These are phyloP conservation scores for Lepidochitona cinerea DNA, from an alignment of 2,888 invertebrate genomes.

Conservation along the genomic window DNA sequence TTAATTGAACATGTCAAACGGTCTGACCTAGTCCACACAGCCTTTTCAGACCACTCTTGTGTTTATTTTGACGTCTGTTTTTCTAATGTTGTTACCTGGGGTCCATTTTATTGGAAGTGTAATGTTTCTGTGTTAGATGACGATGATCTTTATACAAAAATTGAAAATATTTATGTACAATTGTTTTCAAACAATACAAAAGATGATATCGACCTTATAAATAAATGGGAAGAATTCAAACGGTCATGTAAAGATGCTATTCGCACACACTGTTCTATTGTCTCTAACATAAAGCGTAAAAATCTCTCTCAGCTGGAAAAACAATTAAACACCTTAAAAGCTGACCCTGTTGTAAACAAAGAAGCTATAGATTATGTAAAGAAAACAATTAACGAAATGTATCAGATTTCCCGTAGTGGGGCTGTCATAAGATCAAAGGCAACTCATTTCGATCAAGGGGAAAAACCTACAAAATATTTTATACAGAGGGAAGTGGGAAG, in stretches of 20 bases:
- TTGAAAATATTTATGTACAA: not conserved
- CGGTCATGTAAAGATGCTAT: not conserved
- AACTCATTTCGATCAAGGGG: not conserved
- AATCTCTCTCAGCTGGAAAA: not conserved
- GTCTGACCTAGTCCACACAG: not conserved
- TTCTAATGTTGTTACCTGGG: not conserved
- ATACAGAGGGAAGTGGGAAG: not conserved
- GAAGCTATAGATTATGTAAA: not conserved
- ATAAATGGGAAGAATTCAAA: not conserved
- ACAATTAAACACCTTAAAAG: not conserved
- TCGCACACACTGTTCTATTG: not conserved
- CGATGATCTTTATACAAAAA: not conserved
- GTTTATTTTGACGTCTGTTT: not conserved
- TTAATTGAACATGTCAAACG: not conserved
- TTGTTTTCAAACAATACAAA: not conserved
- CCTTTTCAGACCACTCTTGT: not conserved
- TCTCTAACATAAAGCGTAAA: not conserved
- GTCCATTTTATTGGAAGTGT: not conserved
- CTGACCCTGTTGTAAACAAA: not conserved
- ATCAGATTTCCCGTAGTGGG: too few relatives aligned
- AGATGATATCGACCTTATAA: not conserved
- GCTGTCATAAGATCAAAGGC: not conserved
- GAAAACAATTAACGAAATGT: not conserved
- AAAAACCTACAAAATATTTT: constrained; percentile 1
- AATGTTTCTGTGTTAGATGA: not conserved